These are phyloP conservation scores for Proisotoma minuta DNA, from an alignment of 2,888 invertebrate genomes.

Conservation along the genomic window DNA sequence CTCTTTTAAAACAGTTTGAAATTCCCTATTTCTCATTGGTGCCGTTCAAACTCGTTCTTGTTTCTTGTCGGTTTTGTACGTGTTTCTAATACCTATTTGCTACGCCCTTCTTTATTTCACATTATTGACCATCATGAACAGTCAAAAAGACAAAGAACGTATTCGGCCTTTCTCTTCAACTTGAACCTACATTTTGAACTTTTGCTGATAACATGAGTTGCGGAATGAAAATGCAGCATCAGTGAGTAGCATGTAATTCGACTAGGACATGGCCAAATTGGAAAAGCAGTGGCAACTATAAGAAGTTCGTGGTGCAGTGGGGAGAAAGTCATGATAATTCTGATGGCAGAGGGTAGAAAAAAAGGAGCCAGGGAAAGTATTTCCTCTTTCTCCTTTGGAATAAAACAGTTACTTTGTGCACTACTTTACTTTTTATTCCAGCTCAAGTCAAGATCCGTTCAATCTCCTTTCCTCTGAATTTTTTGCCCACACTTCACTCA, in stretches of 20 bases:
- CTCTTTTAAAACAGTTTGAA: not conserved
- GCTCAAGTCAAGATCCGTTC: slow-evolving; percentile 7
- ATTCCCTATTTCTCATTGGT: not conserved
- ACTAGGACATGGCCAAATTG: too few relatives aligned
- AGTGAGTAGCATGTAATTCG: too few relatives aligned
- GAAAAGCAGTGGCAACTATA: too few relatives aligned
- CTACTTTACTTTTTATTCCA: not conserved
- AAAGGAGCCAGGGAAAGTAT: slow-evolving; percentile 5
- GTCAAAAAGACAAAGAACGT: too few relatives aligned
- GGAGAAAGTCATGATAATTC: too few relatives aligned
- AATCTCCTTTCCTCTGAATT: slow-evolving; percentile 12
- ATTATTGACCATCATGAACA: not conserved
- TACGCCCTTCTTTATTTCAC: not conserved
- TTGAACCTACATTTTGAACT: too few relatives aligned
- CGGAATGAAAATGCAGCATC: too few relatives aligned
- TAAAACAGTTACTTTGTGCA: not conserved
- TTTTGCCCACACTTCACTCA: slow-evolving; percentile 3
- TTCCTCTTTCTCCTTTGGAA: not conserved
- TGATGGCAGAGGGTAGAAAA: not conserved
- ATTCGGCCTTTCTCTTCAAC: too few relatives aligned
- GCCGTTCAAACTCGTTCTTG: not conserved
- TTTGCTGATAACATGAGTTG: too few relatives aligned
- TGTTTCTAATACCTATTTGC: not conserved
- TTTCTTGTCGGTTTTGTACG: not conserved
- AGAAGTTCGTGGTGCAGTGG: too few relatives aligned